These are phyloP conservation scores for Xyrauchen texanus DNA, from an alignment of 2,113 vertebrate genomes.

Conservation along the genomic window DNA sequence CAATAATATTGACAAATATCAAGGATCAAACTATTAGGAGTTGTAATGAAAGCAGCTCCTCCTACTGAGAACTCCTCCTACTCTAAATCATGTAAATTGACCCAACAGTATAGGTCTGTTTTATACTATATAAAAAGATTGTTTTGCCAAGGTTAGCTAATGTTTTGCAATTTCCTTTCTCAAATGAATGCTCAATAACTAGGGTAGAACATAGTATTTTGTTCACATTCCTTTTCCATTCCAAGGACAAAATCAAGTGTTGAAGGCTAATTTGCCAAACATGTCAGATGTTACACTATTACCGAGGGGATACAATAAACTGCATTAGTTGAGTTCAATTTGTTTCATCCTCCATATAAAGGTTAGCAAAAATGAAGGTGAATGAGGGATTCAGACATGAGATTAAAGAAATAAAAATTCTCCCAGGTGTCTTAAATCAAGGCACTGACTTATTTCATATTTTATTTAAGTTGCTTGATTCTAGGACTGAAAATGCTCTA, in stretches of 20 bases:
- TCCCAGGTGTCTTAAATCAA: constrained; percentile 1
- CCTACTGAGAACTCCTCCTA: not conserved
- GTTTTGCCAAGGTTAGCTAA: not conserved
- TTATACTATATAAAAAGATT: not conserved
- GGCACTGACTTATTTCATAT: constrained; percentile 31
- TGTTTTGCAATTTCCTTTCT: too few species aligned
- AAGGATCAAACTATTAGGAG: not conserved
- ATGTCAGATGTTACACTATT: too few species aligned
- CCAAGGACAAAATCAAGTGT: too few species aligned
- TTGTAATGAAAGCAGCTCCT: not conserved
- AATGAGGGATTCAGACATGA: not conserved
- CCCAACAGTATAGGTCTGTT: not conserved
- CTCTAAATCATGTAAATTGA: not conserved
- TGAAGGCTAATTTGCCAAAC: too few species aligned
- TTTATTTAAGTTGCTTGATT: constrained; percentile 23
- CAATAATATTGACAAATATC: constrained; percentile 1
- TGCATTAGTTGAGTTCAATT: not conserved
- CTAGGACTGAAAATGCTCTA: not conserved
- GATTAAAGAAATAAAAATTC: constrained; percentile 16
- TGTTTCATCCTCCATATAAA: constrained; percentile 3
- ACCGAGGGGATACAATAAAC: too few species aligned
- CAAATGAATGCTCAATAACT: too few species aligned
- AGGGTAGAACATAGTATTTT: too few species aligned
- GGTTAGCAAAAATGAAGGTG: constrained; percentile 38
- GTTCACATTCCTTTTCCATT: too few species aligned